phyloP scores from a whole-genome alignment of 2,797 vertebrate genomes.

The Mallotus villosus region DNA sequence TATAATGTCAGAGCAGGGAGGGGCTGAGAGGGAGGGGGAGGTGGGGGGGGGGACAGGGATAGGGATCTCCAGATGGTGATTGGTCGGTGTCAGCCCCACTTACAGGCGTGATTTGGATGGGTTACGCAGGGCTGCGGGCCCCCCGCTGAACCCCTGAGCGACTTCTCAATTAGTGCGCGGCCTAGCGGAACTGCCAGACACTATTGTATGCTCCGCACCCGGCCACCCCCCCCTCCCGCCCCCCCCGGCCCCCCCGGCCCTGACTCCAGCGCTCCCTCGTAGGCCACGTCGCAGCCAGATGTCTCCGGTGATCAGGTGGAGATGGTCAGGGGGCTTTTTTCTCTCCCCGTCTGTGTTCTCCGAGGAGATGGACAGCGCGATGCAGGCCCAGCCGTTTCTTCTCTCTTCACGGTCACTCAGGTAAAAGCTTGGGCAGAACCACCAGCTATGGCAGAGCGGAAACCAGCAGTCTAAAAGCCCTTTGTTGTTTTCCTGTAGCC shows the following conservation, averaged over 20 bases:
- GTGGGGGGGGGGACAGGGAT: conserved; percentile 6
- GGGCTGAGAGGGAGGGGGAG: neutral
- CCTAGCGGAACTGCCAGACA: conserved; percentile 79
- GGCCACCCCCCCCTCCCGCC: conserved; percentile 13
- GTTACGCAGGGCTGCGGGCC: conserved; percentile 71
- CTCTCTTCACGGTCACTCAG: conserved; percentile 5
- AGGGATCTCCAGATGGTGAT: conserved; percentile 73
- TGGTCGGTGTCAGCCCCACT: conserved; percentile 81
- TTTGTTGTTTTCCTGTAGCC: conserved; percentile 16
- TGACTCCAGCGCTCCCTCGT: conserved; percentile 30
- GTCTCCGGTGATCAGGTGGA: conserved; percentile 41
- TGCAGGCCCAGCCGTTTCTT: neutral
- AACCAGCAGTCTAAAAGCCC: neutral
- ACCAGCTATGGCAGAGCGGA: neutral
- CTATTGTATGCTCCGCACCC: conserved; percentile 48
- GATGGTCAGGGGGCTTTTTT: conserved; percentile 44
- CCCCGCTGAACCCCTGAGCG: conserved; percentile 76
- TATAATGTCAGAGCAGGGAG: conserved; percentile 29
- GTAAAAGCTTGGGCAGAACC: neutral
- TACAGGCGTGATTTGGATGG: conserved; percentile 80
- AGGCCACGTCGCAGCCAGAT: conserved; percentile 41
- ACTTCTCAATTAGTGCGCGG: conserved; percentile 88
- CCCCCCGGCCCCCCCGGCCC: conserved; percentile 14
- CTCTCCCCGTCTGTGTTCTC: conserved; percentile 22
- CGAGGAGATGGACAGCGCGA: neutral